A percentile compares a stretch with the other conserved stretches of the same genome.
Evolutionary conservation across 1,140 invertebrate genomes (phyloP).

Genomic region (Drosophila arawakana): DNA sequence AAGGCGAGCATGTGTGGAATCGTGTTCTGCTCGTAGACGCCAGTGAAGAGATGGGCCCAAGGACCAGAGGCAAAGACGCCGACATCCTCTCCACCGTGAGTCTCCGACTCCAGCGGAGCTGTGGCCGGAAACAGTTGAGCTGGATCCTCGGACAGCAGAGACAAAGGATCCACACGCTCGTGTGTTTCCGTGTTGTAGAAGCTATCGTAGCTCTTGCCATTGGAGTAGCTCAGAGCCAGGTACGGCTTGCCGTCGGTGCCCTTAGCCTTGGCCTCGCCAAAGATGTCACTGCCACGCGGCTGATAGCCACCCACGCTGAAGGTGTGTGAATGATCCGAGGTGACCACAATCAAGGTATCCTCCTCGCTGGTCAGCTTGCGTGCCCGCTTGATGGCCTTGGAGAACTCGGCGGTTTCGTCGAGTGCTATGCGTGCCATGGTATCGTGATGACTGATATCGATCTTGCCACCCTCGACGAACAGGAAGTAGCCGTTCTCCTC

Average conservation of each 20-base stretch:
- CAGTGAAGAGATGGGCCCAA: constrained; percentile 89
- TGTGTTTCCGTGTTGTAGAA: constrained; percentile 64
- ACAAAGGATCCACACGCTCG: constrained; percentile 68
- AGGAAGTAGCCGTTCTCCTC: constrained; percentile 90
- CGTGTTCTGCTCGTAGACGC: constrained; percentile 91
- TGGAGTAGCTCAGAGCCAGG: constrained; percentile 90
- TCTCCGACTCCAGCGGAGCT: constrained; percentile 86
- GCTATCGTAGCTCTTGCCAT: constrained; percentile 87
- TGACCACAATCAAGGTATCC: constrained; percentile 89
- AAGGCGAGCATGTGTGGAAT: constrained; percentile 91
- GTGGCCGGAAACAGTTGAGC: constrained; percentile 85
- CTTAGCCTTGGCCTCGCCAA: constrained; percentile 78
- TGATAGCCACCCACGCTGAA: constrained; percentile 88
- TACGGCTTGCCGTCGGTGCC: constrained; percentile 86
- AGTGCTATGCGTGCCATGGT: constrained; percentile 89
- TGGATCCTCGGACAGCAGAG: constrained; percentile 11
- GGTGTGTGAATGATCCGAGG: constrained; percentile 89
- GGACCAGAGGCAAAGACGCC: constrained; percentile 88
- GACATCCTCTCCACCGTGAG: constrained; percentile 90
- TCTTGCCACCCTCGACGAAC: constrained; percentile 88
- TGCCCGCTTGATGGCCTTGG: constrained; percentile 86
- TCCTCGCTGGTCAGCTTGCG: constrained; percentile 85
- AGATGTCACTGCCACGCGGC: constrained; percentile 85
- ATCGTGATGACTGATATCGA: constrained; percentile 93
- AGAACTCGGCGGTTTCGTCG: constrained; percentile 87